A percentile compares a stretch with the other conserved stretches of the same genome.
phyloP scores from a whole-genome alignment of 92 coral and sea anemone species.

The Chrysogorgia sp. region DNA sequence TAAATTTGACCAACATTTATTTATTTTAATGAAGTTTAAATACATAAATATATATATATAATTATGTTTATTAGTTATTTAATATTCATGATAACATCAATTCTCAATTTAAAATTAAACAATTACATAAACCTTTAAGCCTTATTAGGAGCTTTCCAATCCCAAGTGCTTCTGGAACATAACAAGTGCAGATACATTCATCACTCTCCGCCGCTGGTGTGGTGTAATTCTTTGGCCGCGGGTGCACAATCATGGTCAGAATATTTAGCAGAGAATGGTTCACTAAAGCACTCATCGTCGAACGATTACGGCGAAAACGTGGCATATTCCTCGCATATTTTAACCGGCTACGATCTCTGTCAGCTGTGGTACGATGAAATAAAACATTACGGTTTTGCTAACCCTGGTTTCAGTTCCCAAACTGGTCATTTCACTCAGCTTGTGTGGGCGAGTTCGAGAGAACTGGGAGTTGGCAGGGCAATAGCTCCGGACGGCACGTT shows the following conservation, averaged over 20 bases:
- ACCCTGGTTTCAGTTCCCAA: slow-evolving; percentile 84
- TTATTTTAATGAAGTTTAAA: background rate
- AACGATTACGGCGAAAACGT: slow-evolving; percentile 89
- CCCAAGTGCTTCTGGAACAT: slow-evolving; percentile 83
- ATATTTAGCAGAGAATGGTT: slow-evolving; percentile 77
- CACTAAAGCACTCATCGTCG: slow-evolving; percentile 85
- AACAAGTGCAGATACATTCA: slow-evolving; percentile 97
- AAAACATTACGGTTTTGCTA: slow-evolving; percentile 79
- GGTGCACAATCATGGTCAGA: slow-evolving; percentile 95
- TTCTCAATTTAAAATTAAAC: background rate
- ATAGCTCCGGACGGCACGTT: slow-evolving; percentile 87
- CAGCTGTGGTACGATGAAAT: slow-evolving; percentile 98
- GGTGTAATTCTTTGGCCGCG: slow-evolving; percentile 86
- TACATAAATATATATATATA: background rate
- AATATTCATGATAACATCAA: background rate
- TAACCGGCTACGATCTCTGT: slow-evolving; percentile 74
- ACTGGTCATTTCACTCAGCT: slow-evolving; percentile 93
- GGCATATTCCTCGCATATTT: slow-evolving; percentile 83
- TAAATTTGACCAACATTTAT: background rate
- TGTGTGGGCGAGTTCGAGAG: slow-evolving; percentile 82
- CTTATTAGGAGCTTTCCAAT: slow-evolving; percentile 83
- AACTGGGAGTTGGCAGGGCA: slow-evolving; percentile 94
- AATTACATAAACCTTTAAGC: slow-evolving; percentile 16
- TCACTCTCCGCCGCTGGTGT: slow-evolving; percentile 79
- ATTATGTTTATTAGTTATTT: background rate